Conservation (phyloP, 2,113 vertebrate species). For the Albula glossodonta region DNA sequence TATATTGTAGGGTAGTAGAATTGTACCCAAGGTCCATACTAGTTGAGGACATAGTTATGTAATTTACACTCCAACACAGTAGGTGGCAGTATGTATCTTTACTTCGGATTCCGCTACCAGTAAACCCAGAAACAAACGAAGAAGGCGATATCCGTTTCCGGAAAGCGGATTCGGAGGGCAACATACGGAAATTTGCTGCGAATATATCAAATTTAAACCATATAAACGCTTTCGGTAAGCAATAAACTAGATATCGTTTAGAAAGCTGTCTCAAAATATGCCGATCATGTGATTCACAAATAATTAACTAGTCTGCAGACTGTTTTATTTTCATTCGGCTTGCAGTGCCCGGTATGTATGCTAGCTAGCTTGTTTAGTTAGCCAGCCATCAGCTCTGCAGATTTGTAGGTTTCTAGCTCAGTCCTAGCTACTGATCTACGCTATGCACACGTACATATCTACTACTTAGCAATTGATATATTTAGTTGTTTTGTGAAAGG, state of each 20-base stretch:
- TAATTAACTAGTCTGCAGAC: neutral
- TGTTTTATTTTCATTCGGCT: neutral
- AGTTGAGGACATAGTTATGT: too few species aligned
- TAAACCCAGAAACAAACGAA: slow-evolving; percentile 31
- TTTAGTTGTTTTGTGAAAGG: neutral
- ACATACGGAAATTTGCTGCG: neutral
- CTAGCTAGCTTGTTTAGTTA: neutral
- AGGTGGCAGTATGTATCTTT: too few species aligned
- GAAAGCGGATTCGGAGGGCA: neutral
- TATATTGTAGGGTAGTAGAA: too few species aligned
- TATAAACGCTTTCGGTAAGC: slow-evolving; percentile 22
- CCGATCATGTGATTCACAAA: neutral
- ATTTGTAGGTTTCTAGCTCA: neutral
- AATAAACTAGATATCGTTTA: neutral
- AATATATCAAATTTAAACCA: slow-evolving; percentile 2
- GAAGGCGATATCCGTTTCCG: slow-evolving; percentile 6
- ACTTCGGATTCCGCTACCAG: too few species aligned
- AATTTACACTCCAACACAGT: too few species aligned
- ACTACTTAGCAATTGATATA: neutral
- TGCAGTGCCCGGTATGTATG: neutral
- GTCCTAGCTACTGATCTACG: neutral
- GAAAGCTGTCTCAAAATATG: neutral
- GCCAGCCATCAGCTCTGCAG: neutral
- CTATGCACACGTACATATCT: neutral
- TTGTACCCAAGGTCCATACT: too few species aligned